These are phyloP conservation scores for Gallinago paraguaiae DNA, from an alignment of 2,113 vertebrate genomes.

Conservation along the genomic window DNA sequence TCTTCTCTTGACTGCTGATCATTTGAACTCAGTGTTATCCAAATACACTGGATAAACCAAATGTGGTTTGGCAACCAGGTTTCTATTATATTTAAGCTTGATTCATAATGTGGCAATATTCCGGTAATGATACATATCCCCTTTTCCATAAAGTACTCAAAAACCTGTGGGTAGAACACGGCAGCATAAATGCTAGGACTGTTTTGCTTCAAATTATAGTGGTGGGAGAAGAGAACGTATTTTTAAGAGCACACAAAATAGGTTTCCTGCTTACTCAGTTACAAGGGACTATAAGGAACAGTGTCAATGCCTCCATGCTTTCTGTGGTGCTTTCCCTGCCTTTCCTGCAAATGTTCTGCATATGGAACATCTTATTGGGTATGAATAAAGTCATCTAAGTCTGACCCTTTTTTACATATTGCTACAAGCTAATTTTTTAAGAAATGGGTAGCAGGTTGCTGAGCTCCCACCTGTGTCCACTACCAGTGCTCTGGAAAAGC, in stretches of 20 bases:
- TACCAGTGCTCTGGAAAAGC: neutral
- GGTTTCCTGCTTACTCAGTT: neutral
- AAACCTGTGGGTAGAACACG: neutral
- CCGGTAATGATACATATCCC: neutral
- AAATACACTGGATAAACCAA: neutral
- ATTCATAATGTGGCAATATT: slow-evolving; percentile 5
- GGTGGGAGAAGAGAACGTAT: neutral
- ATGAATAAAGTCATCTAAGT: neutral
- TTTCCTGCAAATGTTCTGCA: neutral
- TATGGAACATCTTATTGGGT: neutral
- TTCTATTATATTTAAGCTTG: slow-evolving; percentile 8
- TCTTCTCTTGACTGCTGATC: slow-evolving; percentile 5
- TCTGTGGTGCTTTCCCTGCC: neutral
- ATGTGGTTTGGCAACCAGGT: slow-evolving; percentile 22
- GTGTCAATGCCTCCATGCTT: neutral
- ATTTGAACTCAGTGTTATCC: neutral
- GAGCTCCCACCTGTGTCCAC: neutral
- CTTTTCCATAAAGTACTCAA: neutral
- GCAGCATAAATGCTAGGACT: neutral
- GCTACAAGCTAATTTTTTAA: neutral
- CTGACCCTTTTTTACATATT: neutral
- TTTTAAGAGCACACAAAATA: neutral
- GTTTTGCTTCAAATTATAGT: slow-evolving; percentile 23
- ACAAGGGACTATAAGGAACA: neutral
- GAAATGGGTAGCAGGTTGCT: neutral